Evolutionary conservation across 2,113 vertebrate species (phyloP), one percentile per base, ranked within the genome.

Genomic region (Nanger granti): DNA sequence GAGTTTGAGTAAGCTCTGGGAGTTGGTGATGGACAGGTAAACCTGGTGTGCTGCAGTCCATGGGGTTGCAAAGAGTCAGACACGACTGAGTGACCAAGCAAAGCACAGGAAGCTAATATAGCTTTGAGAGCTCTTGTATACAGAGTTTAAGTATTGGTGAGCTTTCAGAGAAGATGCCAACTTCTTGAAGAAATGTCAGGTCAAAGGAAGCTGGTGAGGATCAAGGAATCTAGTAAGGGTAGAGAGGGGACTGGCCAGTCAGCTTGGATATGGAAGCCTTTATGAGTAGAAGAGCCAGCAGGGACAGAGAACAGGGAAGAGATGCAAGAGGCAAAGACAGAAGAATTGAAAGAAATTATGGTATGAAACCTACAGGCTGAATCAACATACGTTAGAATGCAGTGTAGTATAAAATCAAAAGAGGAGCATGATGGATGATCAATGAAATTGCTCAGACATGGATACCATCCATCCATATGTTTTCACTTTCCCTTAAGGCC

Each of bases 1-100:
- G 69, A 73, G 20, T 73, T 24, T 73, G n/a, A 11, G 69, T 37
- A 73, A 24, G n/a, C n/a, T 12, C 69, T 73, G 18, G 9, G 69
- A 41, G n/a, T 24, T 73, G 69, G 4, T 41, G 69, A 73, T 41
- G n/a, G n/a, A 73, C n/a, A 12, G n/a, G n/a, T 24, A 73, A 41
- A 22, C 69, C 69, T 73, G n/a, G n/a, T 12, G 2, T 73, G n/a
- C 69, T 73, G n/a, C n/a, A 41, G n/a, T 73, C n/a, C n/a, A 24
- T 73, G 69, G 10, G 69, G 69, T 73, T 1, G 0, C n/a, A 73
- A 37, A 69, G 9, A 73, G n/a, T 37, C 0, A 0, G n/a, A 73
- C 66, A 10, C 0, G n/a, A 73, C 69, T 73, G n/a, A 41, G 20
- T 73, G 69, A 41, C 20, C n/a, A 73, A n/a, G n/a, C n/a, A 73